A percentile compares a stretch with the other conserved stretches of the same genome.
phyloP scores from a whole-genome alignment of 2,797 vertebrate genomes.

The Phalloptychus januarius region DNA sequence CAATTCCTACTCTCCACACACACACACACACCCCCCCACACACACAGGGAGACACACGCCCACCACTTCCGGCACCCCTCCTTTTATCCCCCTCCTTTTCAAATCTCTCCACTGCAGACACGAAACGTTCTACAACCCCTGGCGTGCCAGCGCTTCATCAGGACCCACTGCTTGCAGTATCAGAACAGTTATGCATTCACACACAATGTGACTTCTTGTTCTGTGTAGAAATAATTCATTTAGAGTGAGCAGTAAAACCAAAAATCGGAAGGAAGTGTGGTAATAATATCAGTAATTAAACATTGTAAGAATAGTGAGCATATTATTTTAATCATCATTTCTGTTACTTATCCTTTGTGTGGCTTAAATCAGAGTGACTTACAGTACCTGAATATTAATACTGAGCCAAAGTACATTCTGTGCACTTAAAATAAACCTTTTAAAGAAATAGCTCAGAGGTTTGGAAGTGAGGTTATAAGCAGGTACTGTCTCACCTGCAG shows the following conservation, averaged over 20 bases:
- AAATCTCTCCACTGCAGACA: constrained; percentile 75
- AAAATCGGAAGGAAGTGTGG: background rate
- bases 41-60: constrained; percentile 64
- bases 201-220: constrained; percentile 11
- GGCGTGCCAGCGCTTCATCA: constrained; percentile 60
- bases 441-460: background rate
- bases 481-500: background rate
- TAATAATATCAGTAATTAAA: background rate
- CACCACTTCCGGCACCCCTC: constrained; percentile 72
- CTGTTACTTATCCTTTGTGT: background rate
- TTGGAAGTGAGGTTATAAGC: background rate
- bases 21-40: constrained; percentile 38
- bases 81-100: constrained; percentile 9
- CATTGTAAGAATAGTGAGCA: background rate
- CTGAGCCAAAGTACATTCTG: background rate
- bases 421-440: background rate
- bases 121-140: constrained; percentile 72
- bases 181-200: constrained; percentile 43
- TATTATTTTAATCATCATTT: background rate
- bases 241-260: background rate
- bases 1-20: constrained; percentile 68
- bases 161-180: constrained; percentile 43
- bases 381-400: background rate
- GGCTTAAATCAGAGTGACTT: background rate
- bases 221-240: background rate